Evolutionary conservation across 2,797 vertebrate species (phyloP), one percentile per base, ranked within the genome.

Genomic region (Paguma larvata): DNA sequence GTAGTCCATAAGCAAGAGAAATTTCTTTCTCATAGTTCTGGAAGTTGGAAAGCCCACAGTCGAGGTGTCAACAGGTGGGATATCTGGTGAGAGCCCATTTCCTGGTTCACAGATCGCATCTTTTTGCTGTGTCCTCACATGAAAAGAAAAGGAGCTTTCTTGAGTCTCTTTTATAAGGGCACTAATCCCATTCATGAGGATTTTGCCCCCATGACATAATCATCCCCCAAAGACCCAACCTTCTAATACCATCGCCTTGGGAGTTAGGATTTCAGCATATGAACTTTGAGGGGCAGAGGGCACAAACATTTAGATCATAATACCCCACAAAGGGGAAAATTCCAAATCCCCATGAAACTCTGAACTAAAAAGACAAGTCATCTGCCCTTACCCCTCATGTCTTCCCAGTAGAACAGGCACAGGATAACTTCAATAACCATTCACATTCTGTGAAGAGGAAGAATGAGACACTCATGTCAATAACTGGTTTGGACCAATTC

Each of bases 381-480:
- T 38, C 32, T 48, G 5, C 1, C 4, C 18, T 10, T 59, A 16
- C 9, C 18, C 1, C 2, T 75, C 4, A 9, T 73, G 14, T 46
- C 48, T 38, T 62, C 15, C 16, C 41, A 48, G 4, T 19, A 73
- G 30, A 89, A 44, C 3, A 65, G 18, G 75, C 25, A 46, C 10
- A 46, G 32, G 38, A 51, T 56, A 79, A 59, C n/a, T 73, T 34
- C 34, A 72, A 2, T 83, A 56, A 84, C 56, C 3, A 0, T 53
- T 91, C 34, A 62, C n/a, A 80, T 85, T 80, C 63, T 63, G 12
- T 48, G n/a, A 72, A 84, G 73, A 92, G 90, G 23, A 92, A 94
- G 32, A 53, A 41, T 56, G 51, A 7, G 51, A 79, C 46, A 62
- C 2, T 34, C 3, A 6, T 4, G 72, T 10, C 6, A 23, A 16